These are phyloP conservation scores for Amiota communis DNA, from an alignment of 2,888 invertebrate genomes.

Conservation along the genomic window DNA sequence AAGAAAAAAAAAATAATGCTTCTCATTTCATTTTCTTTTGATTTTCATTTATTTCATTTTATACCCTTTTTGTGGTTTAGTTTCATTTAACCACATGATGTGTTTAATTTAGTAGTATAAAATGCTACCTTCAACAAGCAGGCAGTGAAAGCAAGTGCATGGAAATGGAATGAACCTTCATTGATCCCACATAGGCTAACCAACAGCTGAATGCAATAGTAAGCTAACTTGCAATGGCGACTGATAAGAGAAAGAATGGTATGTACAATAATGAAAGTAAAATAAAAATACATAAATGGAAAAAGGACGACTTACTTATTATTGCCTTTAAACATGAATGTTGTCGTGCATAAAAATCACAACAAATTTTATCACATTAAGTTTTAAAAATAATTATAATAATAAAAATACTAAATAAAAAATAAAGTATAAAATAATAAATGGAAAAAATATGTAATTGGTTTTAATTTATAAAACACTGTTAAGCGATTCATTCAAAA, in stretches of 20 bases:
- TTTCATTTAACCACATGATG: not conserved
- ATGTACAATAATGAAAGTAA: not conserved
- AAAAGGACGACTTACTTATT: constrained; percentile 51
- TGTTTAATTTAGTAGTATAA: constrained; percentile 8
- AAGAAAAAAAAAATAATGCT: not conserved
- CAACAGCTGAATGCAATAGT: not conserved
- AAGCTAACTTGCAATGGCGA: not conserved
- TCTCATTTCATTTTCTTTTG: constrained; percentile 3
- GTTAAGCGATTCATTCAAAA: too few species aligned
- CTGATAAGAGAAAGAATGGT: not conserved
- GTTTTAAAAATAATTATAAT: too few species aligned
- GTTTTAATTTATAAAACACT: too few species aligned
- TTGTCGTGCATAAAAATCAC: constrained; percentile 50
- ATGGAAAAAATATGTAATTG: too few species aligned
- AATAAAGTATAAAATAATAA: too few species aligned
- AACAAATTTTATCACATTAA: too few species aligned
- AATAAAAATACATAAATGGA: constrained; percentile 21
- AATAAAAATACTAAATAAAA: too few species aligned
- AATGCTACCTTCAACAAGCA: not conserved
- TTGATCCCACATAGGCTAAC: not conserved
- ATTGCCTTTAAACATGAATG: constrained; percentile 55
- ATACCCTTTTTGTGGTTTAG: not conserved
- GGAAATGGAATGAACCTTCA: too few species aligned
- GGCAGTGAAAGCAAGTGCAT: not conserved
- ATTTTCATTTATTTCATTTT: not conserved